A percentile compares a stretch with the other conserved stretches of the same genome.
These are phyloP conservation scores for Macaria notata DNA, from an alignment of 2,888 invertebrate genomes.

Conservation along the genomic window DNA sequence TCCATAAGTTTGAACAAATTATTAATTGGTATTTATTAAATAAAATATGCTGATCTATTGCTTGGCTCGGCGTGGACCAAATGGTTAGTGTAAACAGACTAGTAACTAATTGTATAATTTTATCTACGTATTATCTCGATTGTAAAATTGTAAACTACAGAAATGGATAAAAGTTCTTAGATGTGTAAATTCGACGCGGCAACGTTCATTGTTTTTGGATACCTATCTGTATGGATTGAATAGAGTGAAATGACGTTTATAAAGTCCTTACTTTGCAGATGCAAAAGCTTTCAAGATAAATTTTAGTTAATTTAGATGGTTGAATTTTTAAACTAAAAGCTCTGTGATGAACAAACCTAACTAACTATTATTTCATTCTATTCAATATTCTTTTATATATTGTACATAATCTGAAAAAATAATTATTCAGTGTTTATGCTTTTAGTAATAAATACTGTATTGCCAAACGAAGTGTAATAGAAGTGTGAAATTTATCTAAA, in stretches of 20 bases:
- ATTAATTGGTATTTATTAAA: slow-evolving; percentile 1
- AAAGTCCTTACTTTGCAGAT: too few relatives aligned
- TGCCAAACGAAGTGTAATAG: slow-evolving; percentile 16
- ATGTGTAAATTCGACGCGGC: too few relatives aligned
- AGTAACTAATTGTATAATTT: neutral
- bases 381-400: slow-evolving; percentile 4
- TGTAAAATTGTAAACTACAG: too few relatives aligned
- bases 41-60: slow-evolving; percentile 1
- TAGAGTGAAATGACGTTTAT: too few relatives aligned
- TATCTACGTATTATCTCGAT: neutral
- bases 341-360: neutral
- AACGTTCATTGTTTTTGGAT: too few relatives aligned
- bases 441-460: slow-evolving; percentile 14
- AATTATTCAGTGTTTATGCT: slow-evolving; percentile 12
- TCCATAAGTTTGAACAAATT: neutral
- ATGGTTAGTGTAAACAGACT: slow-evolving; percentile 12
- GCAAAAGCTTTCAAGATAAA: too few relatives aligned
- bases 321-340: too few relatives aligned
- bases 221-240: too few relatives aligned
- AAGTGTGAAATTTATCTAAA: slow-evolving; percentile 15
- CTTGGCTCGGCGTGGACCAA: slow-evolving; percentile 22
- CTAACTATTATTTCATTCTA: slow-evolving; percentile 1
- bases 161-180: too few relatives aligned
- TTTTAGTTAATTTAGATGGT: too few relatives aligned
- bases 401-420: slow-evolving; percentile 5